Conservation (phyloP, 2,888 invertebrate species). For the Lithophane ornitopus region DNA sequence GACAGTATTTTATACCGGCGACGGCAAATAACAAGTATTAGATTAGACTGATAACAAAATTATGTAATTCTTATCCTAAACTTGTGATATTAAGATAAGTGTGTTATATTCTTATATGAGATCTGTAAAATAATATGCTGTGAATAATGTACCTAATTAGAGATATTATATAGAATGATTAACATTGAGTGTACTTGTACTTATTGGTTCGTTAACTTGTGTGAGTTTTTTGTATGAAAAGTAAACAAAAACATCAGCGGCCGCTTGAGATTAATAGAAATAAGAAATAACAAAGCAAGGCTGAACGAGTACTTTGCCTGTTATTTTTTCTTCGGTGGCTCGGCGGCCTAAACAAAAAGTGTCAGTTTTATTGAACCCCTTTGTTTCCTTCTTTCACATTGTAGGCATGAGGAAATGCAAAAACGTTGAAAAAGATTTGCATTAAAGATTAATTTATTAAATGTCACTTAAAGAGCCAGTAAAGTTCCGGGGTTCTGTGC, state of each 20-base stretch:
- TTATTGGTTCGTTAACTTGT: conserved; percentile 12
- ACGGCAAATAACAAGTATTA: conserved; percentile 52
- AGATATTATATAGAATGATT: conserved; percentile 21
- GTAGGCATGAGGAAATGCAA: not conserved
- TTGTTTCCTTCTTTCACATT: conserved; percentile 24
- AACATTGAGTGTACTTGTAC: conserved; percentile 15
- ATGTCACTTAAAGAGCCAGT: not conserved
- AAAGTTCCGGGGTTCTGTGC: conserved; percentile 60
- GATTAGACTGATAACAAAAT: conserved; percentile 23
- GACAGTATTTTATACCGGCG: conserved; percentile 80
- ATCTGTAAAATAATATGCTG: conserved; percentile 47
- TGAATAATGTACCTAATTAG: conserved; percentile 59
- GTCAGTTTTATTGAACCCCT: conserved; percentile 41
- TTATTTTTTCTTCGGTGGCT: conserved; percentile 21
- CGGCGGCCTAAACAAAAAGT: conserved; percentile 18
- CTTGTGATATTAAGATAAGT: conserved; percentile 66
- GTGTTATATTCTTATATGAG: conserved; percentile 25
- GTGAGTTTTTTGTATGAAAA: conserved; percentile 29
- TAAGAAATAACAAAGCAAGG: conserved; percentile 54
- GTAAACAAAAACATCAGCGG: conserved; percentile 31
- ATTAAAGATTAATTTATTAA: conserved; percentile 18
- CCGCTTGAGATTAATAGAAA: conserved; percentile 26
- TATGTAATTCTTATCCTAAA: conserved; percentile 32
- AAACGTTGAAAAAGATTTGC: conserved; percentile 7
- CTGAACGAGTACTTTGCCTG: conserved; percentile 22